Conservation (phyloP, 2,888 invertebrate species). For the Melieria omissa region DNA sequence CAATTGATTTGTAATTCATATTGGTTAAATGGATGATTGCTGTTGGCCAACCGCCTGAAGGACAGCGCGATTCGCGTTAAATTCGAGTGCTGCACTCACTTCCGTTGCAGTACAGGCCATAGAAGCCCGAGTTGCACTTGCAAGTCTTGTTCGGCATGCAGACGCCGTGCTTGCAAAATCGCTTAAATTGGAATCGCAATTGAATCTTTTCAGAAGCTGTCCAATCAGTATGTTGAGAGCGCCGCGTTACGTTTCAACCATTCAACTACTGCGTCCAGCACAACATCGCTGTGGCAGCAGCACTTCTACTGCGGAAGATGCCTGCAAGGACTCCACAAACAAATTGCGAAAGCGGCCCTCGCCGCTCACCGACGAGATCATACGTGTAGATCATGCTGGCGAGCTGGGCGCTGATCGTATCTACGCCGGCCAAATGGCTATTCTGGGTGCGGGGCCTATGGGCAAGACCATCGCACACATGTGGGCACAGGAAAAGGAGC, state of each 20-base stretch:
- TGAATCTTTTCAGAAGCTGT: not conserved
- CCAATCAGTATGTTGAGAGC: conserved; percentile 8
- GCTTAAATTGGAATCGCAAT: conserved; percentile 60
- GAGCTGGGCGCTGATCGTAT: conserved; percentile 98
- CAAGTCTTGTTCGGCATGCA: conserved; percentile 79
- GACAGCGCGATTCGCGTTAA: too few relatives aligned
- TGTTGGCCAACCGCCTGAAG: too few relatives aligned
- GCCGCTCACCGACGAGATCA: conserved; percentile 78
- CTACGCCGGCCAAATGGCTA: conserved; percentile 97
- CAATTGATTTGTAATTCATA: too few relatives aligned
- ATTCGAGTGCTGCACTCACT: conserved; percentile 67
- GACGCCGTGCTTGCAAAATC: conserved; percentile 81
- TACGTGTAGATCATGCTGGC: conserved; percentile 98
- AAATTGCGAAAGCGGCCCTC: conserved; percentile 50
- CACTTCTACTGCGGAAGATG: conserved; percentile 22
- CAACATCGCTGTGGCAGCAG: conserved; percentile 24
- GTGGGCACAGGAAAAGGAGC: conserved; percentile 98
- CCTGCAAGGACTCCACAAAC: not conserved
- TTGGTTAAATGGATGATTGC: too few relatives aligned
- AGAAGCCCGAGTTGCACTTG: conserved; percentile 85
- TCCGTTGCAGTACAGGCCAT: conserved; percentile 83
- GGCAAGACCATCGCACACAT: conserved; percentile 91
- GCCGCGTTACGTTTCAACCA: not conserved
- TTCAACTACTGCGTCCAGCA: conserved; percentile 10
- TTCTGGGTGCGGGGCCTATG: conserved; percentile 79